Evolutionary conservation across 2,888 invertebrate species (phyloP), one percentile per base, ranked within the genome.

Genomic region (Plagiodera versicolora): DNA sequence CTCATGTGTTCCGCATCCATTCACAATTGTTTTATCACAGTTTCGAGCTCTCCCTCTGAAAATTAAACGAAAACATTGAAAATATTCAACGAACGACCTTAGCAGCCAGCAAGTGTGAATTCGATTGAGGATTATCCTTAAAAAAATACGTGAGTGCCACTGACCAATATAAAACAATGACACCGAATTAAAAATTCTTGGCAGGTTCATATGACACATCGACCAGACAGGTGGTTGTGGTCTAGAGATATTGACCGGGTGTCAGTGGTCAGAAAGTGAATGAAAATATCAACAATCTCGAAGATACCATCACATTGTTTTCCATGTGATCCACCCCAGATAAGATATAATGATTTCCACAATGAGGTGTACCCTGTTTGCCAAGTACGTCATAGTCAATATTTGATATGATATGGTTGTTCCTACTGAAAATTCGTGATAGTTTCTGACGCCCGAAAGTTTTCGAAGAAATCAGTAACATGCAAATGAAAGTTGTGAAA

Each of bases 61-160:
- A 28, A 53, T 54, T 54, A 51, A 17, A 49, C 35, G 55, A 63
- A 58, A 18, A 46, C 32, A 57, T 58, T 44, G 24, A 51, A 54
- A 17, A 52, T 54, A 39, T 51, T 58, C 58, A 54, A 24, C 35
- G 46, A 54, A 24, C 35, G 46, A 56, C 39, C 35, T 60, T 51
- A 61, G 39, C 28, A 18, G 24, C 20, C 19, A 59, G 62, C 54
- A 20, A 32, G 20, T 45, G 35, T 20, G 58, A 63, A 57, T 57
- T 14, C 44, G n/a, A 61, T 9, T 39, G 61, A 60, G 55, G 56
- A 60, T 64, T 60, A 62, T 65, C 66, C 70, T 70, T 69, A 53
- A 66, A 30, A 48, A 55, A 46, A 50, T 68, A 74, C 75, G 74
- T 75, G 75, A 71, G 75, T 74, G 70, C 74, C 73, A 75, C 71